Percentiles rank a stretch among this genome's conserved stretches.
These are phyloP conservation scores for Ptychochromis oligacanthus DNA, from an alignment of 2,113 vertebrate genomes.

Conservation along the genomic window DNA sequence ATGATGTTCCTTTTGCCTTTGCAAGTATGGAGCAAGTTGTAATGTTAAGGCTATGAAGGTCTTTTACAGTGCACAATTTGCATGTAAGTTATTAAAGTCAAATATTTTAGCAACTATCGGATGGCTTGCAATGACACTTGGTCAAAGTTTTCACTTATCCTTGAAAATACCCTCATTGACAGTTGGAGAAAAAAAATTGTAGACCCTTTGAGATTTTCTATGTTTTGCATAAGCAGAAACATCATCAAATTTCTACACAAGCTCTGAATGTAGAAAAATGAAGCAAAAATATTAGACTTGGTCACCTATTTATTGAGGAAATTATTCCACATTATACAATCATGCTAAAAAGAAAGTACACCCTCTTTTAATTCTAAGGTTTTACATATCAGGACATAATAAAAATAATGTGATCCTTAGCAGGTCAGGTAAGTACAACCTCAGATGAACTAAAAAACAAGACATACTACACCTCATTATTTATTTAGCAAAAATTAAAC, in stretches of 20 bases:
- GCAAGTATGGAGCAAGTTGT: slow-evolving; percentile 9
- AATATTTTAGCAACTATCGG: not conserved
- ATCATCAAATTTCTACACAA: not conserved
- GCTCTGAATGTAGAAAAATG: not conserved
- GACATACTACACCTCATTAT: no score
- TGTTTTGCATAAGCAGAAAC: not conserved
- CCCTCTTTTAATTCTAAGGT: no score
- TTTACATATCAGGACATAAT: no score
- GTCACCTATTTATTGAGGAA: not conserved
- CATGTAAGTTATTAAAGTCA: not conserved
- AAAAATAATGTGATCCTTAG: no score
- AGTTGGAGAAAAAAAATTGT: not conserved
- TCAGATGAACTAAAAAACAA: no score
- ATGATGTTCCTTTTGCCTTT: slow-evolving; percentile 47
- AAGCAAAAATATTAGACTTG: not conserved
- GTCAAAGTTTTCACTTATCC: not conserved
- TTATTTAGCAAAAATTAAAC: no score
- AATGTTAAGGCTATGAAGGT: slow-evolving; percentile 1
- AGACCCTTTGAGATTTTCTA: not conserved
- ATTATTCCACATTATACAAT: no score
- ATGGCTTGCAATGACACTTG: not conserved
- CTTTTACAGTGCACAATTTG: slow-evolving; percentile 13
- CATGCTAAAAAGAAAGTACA: no score
- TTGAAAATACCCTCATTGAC: not conserved
- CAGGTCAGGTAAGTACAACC: no score